Conservation (phyloP, 2,888 invertebrate genomes). For the Xanthorhoe designata region DNA sequence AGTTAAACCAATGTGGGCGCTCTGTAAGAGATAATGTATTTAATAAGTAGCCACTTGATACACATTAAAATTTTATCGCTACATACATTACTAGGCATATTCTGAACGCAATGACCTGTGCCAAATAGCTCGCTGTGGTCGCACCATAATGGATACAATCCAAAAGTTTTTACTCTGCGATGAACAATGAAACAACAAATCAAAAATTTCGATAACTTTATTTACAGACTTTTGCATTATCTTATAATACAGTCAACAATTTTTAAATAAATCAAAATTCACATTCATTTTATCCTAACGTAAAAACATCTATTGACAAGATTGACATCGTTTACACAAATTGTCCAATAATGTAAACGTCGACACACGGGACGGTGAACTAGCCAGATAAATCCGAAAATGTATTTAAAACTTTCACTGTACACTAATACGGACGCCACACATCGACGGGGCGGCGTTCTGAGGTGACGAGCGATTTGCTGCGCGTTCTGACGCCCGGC, state of each 20-base stretch:
- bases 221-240: constrained; percentile 83
- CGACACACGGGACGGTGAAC: constrained; percentile 65
- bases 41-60: constrained; percentile 48
- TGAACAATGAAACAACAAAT: constrained; percentile 50
- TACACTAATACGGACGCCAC: constrained; percentile 90
- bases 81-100: constrained; percentile 58
- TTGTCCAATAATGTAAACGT: constrained; percentile 50
- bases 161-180: constrained; percentile 67
- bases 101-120: constrained; percentile 61
- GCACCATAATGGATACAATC: constrained; percentile 76
- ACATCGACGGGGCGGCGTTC: constrained; percentile 88
- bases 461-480: constrained; percentile 74
- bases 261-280: constrained; percentile 79
- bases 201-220: constrained; percentile 83
- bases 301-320: constrained; percentile 78
- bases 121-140: constrained; percentile 72
- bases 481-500: constrained; percentile 75
- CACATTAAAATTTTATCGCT: constrained; percentile 52
- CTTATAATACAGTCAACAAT: constrained; percentile 85
- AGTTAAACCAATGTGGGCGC: constrained; percentile 30
- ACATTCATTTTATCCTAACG: constrained; percentile 80
- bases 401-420: constrained; percentile 41
- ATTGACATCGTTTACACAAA: constrained; percentile 62
- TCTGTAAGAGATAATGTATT: constrained; percentile 44
- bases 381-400: constrained; percentile 47